phyloP scores from a whole-genome alignment of 2,113 vertebrate species.

The Sceloporus undulatus region DNA sequence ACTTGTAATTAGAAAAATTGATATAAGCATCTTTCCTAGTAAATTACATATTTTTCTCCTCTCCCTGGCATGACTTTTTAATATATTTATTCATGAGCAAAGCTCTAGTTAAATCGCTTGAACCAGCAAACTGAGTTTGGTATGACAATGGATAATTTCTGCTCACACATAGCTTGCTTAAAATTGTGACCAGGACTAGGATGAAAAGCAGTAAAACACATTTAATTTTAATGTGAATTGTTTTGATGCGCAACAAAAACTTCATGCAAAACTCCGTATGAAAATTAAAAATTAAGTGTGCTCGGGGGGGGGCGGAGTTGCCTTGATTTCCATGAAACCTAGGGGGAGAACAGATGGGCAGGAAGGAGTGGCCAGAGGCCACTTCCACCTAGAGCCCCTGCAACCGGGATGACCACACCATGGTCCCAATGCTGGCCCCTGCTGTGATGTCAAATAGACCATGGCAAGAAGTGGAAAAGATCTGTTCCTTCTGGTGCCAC shows the following conservation, averaged over 20 bases:
- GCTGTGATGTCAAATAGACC: too few species aligned
- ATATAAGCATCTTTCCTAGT: conserved; percentile 4
- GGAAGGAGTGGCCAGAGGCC: too few species aligned
- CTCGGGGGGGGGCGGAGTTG: neutral
- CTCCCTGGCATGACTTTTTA: conserved; percentile 8
- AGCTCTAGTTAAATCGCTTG: conserved; percentile 27
- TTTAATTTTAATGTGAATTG: conserved; percentile 22
- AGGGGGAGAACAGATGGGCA: too few species aligned
- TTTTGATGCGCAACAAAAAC: neutral
- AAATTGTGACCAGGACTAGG: conserved; percentile 27
- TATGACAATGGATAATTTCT: conserved; percentile 38
- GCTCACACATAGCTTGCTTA: conserved; percentile 18
- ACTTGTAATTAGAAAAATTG: conserved; percentile 22
- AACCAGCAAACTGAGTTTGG: conserved; percentile 19
- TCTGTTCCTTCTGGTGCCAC: too few species aligned
- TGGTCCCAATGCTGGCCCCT: too few species aligned
- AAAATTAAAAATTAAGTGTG: conserved; percentile 2
- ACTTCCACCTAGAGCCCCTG: too few species aligned
- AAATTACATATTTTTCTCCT: conserved; percentile 22
- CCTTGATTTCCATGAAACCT: too few species aligned
- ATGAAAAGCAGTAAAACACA: neutral
- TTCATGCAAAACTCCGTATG: neutral
- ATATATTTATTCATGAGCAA: conserved; percentile 25
- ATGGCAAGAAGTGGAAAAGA: too few species aligned
- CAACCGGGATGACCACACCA: too few species aligned